A percentile compares a stretch with the other conserved stretches of the same genome.
Evolutionary conservation across 2,113 vertebrate genomes (phyloP).

Genomic region (Clupea harengus): DNA sequence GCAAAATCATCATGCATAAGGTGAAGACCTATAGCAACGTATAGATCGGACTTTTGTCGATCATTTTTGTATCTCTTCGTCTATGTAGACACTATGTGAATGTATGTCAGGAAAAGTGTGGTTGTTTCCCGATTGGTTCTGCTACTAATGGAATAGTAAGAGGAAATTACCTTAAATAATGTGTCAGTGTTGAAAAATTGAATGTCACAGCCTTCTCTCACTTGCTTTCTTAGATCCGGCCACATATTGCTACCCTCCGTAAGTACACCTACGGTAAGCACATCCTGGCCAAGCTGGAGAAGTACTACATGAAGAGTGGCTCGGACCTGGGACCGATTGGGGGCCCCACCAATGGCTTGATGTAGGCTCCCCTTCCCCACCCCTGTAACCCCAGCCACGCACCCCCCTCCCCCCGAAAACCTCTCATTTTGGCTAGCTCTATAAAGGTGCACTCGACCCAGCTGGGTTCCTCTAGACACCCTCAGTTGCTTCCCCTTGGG

Average conservation of each 20-base stretch:
- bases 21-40: background rate
- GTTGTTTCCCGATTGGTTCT: background rate
- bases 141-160: background rate
- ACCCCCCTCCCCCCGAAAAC: background rate
- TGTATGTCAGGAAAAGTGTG: background rate
- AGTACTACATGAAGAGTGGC: slow-evolving; percentile 99
- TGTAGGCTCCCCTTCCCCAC: slow-evolving; percentile 64
- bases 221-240: slow-evolving; percentile 81
- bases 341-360: slow-evolving; percentile 92
- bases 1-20: slow-evolving; percentile 95
- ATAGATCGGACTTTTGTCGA: background rate
- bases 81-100: background rate
- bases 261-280: slow-evolving; percentile 99
- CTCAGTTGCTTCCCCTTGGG: slow-evolving; percentile 51
- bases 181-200: too few species aligned
- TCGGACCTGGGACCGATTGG: slow-evolving; percentile 93
- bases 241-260: slow-evolving; percentile 94
- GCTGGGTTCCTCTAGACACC: slow-evolving; percentile 52
- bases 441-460: slow-evolving; percentile 57
- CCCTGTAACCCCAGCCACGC: slow-evolving; percentile 30
- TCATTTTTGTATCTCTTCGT: background rate
- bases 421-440: slow-evolving; percentile 21
- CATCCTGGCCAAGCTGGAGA: slow-evolving; percentile 97
- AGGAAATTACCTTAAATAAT: too few species aligned
- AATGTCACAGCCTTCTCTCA: background rate